These are phyloP conservation scores for Hapalemur alaotrensis DNA, from an alignment of 2,797 vertebrate genomes.

Conservation along the genomic window DNA sequence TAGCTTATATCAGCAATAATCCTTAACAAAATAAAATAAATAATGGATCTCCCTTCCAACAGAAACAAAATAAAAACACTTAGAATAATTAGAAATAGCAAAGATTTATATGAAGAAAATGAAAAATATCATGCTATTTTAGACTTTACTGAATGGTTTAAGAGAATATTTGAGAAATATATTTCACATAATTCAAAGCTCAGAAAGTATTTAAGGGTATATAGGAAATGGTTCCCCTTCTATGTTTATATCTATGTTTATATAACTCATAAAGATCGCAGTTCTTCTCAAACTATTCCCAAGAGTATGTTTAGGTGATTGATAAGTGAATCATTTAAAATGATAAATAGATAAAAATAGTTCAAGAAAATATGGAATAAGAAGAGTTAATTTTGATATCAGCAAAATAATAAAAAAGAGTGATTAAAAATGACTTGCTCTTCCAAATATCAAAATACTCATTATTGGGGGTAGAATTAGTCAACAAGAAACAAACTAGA, in stretches of 20 bases:
- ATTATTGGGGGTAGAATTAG: neutral
- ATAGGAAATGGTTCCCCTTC: neutral
- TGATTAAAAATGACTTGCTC: neutral
- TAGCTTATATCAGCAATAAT: constrained; percentile 16
- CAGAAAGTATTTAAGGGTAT: neutral
- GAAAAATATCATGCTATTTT: neutral
- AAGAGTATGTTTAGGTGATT: neutral
- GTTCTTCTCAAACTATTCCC: neutral
- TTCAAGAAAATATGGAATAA: constrained; percentile 20
- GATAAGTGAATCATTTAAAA: constrained; percentile 16
- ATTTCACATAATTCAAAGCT: neutral
- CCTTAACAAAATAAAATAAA: constrained; percentile 24
- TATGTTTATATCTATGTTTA: neutral
- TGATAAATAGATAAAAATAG: neutral
- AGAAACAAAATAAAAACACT: constrained; percentile 21
- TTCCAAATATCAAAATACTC: neutral
- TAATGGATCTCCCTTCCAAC: neutral
- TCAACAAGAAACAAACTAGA: neutral
- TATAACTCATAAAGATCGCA: neutral
- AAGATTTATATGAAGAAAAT: neutral
- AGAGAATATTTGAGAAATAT: neutral
- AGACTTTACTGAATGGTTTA: neutral
- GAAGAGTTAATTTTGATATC: constrained; percentile 9
- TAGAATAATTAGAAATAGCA: neutral
- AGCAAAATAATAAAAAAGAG: constrained; percentile 35